A percentile compares a stretch with the other conserved stretches of the same genome.
phyloP scores from a whole-genome alignment of 2,888 invertebrate species.

The Calameuta idolon region DNA sequence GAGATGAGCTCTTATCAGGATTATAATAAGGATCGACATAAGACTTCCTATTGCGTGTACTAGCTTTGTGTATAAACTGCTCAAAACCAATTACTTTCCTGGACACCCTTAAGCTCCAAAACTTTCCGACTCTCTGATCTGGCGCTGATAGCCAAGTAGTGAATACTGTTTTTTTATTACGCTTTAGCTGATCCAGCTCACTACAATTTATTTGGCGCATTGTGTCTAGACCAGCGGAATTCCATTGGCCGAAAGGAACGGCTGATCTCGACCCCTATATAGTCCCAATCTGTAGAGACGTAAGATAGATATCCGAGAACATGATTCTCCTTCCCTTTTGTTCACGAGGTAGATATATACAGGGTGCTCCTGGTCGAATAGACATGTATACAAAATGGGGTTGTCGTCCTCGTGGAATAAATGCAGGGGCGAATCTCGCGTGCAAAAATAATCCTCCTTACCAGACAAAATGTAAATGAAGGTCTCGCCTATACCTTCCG shows the following conservation, averaged over 20 bases:
- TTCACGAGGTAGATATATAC: background rate
- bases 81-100: conserved; percentile 2
- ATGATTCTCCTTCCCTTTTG: no score
- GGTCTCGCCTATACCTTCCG: background rate
- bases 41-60: background rate
- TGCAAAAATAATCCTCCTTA: background rate
- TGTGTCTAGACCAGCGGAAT: background rate
- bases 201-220: conserved; percentile 35
- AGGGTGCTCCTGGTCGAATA: background rate
- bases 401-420: background rate
- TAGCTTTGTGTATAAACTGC: background rate
- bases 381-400: background rate
- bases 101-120: background rate
- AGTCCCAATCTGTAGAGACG: background rate
- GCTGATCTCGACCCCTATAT: background rate
- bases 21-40: background rate
- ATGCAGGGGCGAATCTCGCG: background rate
- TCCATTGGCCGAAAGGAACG: background rate
- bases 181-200: conserved; percentile 17
- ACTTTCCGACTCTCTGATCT: background rate
- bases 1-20: background rate
- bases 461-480: background rate
- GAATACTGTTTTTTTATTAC: conserved; percentile 3
- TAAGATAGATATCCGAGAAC: no score
- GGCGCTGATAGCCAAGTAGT: background rate